Conservation (phyloP, 2,888 invertebrate species). For the Antitype chi region DNA sequence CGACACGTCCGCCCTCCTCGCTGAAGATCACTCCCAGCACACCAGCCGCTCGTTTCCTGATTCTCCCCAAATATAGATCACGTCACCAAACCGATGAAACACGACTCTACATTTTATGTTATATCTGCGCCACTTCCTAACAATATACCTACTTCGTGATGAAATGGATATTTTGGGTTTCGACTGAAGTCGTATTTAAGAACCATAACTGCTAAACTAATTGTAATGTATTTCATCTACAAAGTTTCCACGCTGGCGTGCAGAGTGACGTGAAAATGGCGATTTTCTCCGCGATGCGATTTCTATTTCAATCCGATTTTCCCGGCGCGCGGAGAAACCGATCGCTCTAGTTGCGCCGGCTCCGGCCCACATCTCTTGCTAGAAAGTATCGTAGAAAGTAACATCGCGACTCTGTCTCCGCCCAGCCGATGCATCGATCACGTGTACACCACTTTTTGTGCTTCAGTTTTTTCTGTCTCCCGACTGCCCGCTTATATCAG, state of each 20-base stretch:
- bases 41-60: conserved; percentile 65
- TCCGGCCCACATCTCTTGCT: conserved; percentile 90
- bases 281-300: conserved; percentile 87
- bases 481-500: conserved; percentile 66
- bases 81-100: conserved; percentile 43
- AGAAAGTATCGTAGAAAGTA: conserved; percentile 91
- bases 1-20: conserved; percentile 67
- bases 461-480: conserved; percentile 74
- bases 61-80: conserved; percentile 60
- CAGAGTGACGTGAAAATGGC: conserved; percentile 85
- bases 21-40: conserved; percentile 71
- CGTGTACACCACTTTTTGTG: conserved; percentile 82
- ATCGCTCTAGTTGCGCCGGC: conserved; percentile 89
- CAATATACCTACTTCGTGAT: conserved; percentile 6
- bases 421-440: conserved; percentile 85
- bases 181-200: conserved; percentile 12
- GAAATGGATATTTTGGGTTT: conserved; percentile 18
- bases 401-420: conserved; percentile 86
- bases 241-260: conserved; percentile 81
- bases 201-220: conserved; percentile 29
- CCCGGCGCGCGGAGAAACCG: conserved; percentile 89
- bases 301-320: conserved; percentile 91
- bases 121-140: neutral
- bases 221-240: conserved; percentile 59
- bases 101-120: conserved; percentile 6